Conservation (phyloP, 2,797 vertebrate species). For the Mormyrus proboscirostris region DNA sequence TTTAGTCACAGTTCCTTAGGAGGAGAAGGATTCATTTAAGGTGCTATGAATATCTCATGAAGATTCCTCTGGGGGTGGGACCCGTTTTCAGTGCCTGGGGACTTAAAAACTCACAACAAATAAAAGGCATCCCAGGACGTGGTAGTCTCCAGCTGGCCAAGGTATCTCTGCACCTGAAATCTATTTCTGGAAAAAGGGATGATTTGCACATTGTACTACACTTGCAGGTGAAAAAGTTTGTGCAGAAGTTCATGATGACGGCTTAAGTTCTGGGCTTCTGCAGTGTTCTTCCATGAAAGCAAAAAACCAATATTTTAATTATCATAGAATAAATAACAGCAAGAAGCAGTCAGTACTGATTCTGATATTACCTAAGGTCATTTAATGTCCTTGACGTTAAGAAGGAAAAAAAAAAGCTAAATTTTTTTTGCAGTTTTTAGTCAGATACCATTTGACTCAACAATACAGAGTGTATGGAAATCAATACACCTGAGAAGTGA, state of each 20-base stretch:
- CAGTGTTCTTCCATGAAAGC: background rate
- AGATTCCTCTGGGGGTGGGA: background rate
- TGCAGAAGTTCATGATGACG: background rate
- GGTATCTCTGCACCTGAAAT: background rate
- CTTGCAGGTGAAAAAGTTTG: background rate
- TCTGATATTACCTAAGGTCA: background rate
- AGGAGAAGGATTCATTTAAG: background rate
- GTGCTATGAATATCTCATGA: background rate
- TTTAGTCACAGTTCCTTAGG: background rate
- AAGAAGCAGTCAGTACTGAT: background rate
- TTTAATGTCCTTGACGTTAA: constrained; percentile 31
- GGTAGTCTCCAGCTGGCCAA: background rate
- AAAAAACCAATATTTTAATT: background rate
- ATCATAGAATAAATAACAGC: background rate
- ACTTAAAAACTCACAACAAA: background rate
- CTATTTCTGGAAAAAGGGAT: background rate
- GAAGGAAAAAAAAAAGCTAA: constrained; percentile 33
- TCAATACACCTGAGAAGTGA: constrained; percentile 77
- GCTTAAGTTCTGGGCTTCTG: background rate
- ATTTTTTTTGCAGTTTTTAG: constrained; percentile 53
- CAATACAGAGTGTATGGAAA: constrained; percentile 67
- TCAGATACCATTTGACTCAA: constrained; percentile 63
- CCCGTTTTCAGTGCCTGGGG: background rate
- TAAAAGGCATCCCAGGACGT: background rate
- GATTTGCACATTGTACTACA: background rate